Conservation (phyloP, 1,140 invertebrate species). For the Scylla paramamosain region DNA sequence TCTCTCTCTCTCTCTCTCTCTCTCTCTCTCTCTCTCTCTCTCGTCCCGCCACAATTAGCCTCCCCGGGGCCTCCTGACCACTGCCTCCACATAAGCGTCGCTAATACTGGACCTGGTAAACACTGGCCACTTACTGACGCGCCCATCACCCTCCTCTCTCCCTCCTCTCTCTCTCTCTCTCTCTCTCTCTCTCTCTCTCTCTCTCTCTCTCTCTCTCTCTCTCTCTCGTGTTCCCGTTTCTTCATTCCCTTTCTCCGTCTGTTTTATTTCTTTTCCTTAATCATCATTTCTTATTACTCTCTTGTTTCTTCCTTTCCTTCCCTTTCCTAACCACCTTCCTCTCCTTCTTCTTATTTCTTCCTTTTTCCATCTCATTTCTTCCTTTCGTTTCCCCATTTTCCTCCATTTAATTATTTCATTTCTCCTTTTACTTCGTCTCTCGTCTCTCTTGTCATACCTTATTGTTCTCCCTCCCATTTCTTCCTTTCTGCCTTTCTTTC, state of each 20-base stretch:
- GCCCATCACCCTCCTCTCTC: not conserved
- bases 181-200: slow-evolving; percentile 9
- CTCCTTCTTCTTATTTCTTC: no score
- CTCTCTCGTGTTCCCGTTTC: not conserved
- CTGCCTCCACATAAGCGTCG: not conserved
- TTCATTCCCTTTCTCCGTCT: not conserved
- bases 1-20: slow-evolving; percentile 10
- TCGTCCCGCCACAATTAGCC: not conserved
- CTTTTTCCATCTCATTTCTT: not conserved
- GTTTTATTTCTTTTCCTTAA: not conserved
- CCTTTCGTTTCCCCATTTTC: not conserved
- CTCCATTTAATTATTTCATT: not conserved
- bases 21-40: slow-evolving; percentile 10
- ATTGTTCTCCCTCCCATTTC: not conserved
- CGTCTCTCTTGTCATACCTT: not conserved
- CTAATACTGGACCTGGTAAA: not conserved
- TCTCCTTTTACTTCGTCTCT: not conserved
- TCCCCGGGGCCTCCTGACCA: not conserved
- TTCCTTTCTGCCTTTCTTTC: not conserved
- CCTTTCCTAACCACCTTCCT: not conserved
- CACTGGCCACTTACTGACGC: not conserved
- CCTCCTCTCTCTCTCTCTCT: slow-evolving; percentile 9
- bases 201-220: not conserved
- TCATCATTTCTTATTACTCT: not conserved
- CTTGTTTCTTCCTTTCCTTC: not conserved